A percentile compares a stretch with the other conserved stretches of the same genome.
phyloP scores from a whole-genome alignment of 2,888 invertebrate species.

The Eulithis prunata region DNA sequence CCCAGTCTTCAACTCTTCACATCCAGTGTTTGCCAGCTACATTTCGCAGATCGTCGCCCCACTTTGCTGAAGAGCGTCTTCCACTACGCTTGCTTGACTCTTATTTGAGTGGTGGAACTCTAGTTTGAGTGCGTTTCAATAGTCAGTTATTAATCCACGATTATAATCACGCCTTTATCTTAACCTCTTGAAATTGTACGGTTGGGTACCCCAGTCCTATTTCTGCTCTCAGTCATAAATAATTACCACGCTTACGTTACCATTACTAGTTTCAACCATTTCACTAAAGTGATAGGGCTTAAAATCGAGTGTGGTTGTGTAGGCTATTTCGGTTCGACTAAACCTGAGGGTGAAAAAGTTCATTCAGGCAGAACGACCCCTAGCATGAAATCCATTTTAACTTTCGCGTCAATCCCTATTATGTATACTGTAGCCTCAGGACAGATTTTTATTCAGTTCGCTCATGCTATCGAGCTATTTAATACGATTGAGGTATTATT shows the following conservation, averaged over 20 bases:
- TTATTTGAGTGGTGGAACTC: background rate
- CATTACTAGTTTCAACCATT: constrained; percentile 18
- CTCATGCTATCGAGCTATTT: background rate
- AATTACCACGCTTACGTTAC: constrained; percentile 23
- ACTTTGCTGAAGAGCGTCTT: too few species aligned
- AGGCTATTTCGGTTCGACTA: constrained; percentile 59
- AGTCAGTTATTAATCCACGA: constrained; percentile 2
- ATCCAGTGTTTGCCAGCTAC: too few species aligned
- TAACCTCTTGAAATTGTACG: constrained; percentile 9
- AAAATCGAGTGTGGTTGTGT: constrained; percentile 21
- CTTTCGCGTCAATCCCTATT: constrained; percentile 47
- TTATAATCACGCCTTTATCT: constrained; percentile 16
- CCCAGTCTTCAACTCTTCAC: too few species aligned
- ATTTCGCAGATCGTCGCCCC: too few species aligned
- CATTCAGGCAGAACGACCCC: constrained; percentile 60
- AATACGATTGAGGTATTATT: background rate
- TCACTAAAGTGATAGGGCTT: constrained; percentile 18
- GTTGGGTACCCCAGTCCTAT: constrained; percentile 18
- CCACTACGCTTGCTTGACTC: too few species aligned
- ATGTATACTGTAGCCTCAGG: constrained; percentile 14
- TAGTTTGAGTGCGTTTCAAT: background rate
- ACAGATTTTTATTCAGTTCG: constrained; percentile 11
- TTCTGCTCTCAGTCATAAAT: constrained; percentile 36
- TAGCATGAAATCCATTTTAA: constrained; percentile 54
- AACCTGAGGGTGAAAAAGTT: constrained; percentile 59